Evolutionary conservation across 1,140 invertebrate genomes (phyloP).

Genomic region (Conus betulinus): DNA sequence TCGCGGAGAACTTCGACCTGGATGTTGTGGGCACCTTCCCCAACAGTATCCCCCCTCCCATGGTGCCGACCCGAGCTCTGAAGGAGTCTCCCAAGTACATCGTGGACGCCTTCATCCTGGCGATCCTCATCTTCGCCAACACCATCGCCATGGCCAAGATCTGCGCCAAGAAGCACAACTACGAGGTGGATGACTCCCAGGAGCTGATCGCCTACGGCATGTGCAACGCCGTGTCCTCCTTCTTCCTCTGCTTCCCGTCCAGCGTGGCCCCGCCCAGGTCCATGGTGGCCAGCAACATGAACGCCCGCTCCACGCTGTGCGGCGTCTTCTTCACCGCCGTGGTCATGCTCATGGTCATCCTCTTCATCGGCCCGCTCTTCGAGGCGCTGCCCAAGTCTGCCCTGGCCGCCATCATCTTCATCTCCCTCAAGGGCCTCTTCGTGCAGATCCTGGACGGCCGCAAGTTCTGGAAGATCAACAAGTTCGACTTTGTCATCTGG

Average conservation of each 20-base stretch:
- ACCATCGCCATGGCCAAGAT: slow-evolving; percentile 77
- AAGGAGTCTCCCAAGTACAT: slow-evolving; percentile 57
- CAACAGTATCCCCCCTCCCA: slow-evolving; percentile 68
- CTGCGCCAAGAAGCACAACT: slow-evolving; percentile 76
- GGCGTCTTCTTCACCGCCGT: slow-evolving; percentile 75
- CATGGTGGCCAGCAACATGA: slow-evolving; percentile 77
- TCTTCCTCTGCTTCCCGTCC: slow-evolving; percentile 79
- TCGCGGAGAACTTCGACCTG: slow-evolving; percentile 72
- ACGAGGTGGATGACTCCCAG: slow-evolving; percentile 76
- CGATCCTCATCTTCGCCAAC: slow-evolving; percentile 75
- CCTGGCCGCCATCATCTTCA: slow-evolving; percentile 71
- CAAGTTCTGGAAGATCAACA: slow-evolving; percentile 70
- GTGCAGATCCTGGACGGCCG: slow-evolving; percentile 67
- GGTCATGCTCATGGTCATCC: slow-evolving; percentile 76
- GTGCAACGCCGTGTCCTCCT: slow-evolving; percentile 75
- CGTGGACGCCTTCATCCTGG: slow-evolving; percentile 72
- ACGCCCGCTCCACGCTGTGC: slow-evolving; percentile 63
- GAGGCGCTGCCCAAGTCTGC: slow-evolving; percentile 74
- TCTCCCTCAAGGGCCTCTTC: slow-evolving; percentile 69
- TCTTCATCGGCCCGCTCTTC: slow-evolving; percentile 75
- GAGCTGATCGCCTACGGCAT: slow-evolving; percentile 78
- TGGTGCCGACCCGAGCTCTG: slow-evolving; percentile 60
- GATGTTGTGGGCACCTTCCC: slow-evolving; percentile 76
- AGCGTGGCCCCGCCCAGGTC: slow-evolving; percentile 91
- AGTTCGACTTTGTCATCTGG: slow-evolving; percentile 73